Evolutionary conservation across 2,888 invertebrate species (phyloP), one percentile per base, ranked within the genome.

Genomic region (Hypomecis atomaria): DNA sequence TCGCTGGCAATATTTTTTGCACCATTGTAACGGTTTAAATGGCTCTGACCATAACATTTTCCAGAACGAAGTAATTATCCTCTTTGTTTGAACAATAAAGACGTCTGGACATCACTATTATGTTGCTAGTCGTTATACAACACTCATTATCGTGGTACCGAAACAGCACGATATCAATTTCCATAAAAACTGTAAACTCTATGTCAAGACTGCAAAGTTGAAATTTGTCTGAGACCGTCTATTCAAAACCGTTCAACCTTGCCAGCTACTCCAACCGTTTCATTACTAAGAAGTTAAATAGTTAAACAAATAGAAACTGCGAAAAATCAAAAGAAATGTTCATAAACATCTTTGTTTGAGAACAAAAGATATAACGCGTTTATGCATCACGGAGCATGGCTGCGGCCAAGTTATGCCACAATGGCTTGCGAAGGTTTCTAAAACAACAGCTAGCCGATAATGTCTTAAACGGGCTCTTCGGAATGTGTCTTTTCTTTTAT

Each of bases 401-500:
- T 50, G 48, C 34, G 59, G 50, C 59, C 60, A 67, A 60, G 50
- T 61, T 47, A 59, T 65, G 37, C 56, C 43, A 73, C 71, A 72
- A 71, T 65, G 55, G 59, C 37, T 49, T 58, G 54, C 60, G 52
- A 67, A 67, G 66, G 60, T 59, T 70, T 74, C 65, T 75, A 74
- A 78, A 74, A 78, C 75, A 76, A 78, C 74, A 71, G 76, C 66
- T 64, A 64, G 50, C 53, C 56, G 48, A 59, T 82, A 83, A 89
- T 84, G 77, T 78, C 74, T 79, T 76, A 79, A 85, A 85, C 72
- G 82, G 76, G 77, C 78, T 79, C 63, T 64, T 83, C 76, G 80
- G 86, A 87, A 88, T 84, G 81, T 81, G 74, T 81, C 84, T 89
- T 86, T 87, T 86, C 85, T 86, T 82, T 79, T 76, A 83, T 85